Percentiles rank a stretch among this genome's conserved stretches.
phyloP scores from a whole-genome alignment of 2,888 invertebrate species.

The Synanthedon vespiformis region DNA sequence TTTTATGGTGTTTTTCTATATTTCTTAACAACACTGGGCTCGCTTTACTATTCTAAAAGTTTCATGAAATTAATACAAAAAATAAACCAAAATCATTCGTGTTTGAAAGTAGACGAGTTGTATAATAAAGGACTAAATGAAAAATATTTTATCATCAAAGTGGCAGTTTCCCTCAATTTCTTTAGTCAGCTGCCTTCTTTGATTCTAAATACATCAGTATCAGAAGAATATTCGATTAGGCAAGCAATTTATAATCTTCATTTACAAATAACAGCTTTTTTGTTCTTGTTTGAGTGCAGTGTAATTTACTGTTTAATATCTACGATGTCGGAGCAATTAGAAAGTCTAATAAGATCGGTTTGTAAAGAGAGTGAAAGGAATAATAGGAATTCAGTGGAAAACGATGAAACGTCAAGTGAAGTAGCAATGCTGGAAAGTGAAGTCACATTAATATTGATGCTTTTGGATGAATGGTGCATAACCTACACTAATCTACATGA shows the following conservation, averaged over 20 bases:
- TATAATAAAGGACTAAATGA: neutral
- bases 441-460: neutral
- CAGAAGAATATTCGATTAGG: too few relatives aligned
- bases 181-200: too few relatives aligned
- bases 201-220: too few relatives aligned
- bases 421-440: neutral
- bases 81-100: neutral
- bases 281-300: neutral
- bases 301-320: neutral
- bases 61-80: neutral
- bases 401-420: neutral
- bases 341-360: neutral
- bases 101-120: neutral
- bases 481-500: neutral
- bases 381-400: too few relatives aligned
- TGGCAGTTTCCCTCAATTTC: too few relatives aligned
- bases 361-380: neutral
- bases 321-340: constrained; percentile 5
- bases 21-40: neutral
- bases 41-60: neutral
- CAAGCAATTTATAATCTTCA: too few relatives aligned
- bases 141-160: neutral
- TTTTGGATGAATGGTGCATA: neutral
- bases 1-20: neutral
- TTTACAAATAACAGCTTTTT: too few relatives aligned